These are phyloP conservation scores for Andrena trimmerana DNA, from an alignment of 2,888 invertebrate species.

Conservation along the genomic window DNA sequence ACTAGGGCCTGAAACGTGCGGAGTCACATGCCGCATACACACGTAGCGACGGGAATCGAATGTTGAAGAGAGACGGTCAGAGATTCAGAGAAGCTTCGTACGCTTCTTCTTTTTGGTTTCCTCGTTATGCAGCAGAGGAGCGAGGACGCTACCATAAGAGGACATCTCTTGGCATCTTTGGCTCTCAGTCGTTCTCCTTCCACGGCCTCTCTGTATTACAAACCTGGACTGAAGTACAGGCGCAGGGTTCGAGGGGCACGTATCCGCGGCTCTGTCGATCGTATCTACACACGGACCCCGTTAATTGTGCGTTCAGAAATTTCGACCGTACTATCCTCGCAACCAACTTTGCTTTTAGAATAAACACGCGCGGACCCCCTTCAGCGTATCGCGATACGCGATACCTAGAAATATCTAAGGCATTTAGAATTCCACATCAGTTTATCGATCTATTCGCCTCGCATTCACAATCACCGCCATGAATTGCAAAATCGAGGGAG, in stretches of 20 bases:
- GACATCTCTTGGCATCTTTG: slow-evolving; percentile 80
- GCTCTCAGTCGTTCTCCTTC: slow-evolving; percentile 55
- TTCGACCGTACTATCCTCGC: not conserved
- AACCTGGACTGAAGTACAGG: slow-evolving; percentile 25
- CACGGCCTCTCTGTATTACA: slow-evolving; percentile 59
- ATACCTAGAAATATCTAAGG: not conserved
- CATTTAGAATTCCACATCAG: not conserved
- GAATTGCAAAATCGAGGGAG: not conserved
- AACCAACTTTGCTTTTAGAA: not conserved
- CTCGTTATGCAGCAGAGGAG: slow-evolving; percentile 58
- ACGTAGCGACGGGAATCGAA: slow-evolving; percentile 13
- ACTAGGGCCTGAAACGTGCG: too few species aligned
- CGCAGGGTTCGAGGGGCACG: slow-evolving; percentile 26
- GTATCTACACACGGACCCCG: slow-evolving; percentile 21
- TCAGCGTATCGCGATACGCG: not conserved
- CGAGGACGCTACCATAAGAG: slow-evolving; percentile 83
- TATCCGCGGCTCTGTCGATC: slow-evolving; percentile 30
- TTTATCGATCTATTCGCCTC: not conserved
- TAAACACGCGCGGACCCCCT: not conserved
- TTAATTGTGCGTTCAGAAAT: slow-evolving; percentile 41
- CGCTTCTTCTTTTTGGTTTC: slow-evolving; percentile 60
- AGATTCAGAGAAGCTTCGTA: slow-evolving; percentile 27
- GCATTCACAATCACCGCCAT: not conserved
- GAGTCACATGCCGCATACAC: not conserved
- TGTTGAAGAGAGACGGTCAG: slow-evolving; percentile 26